Evolutionary conservation across 2,888 invertebrate species (phyloP).

Genomic region (Cheilosia urbana): DNA sequence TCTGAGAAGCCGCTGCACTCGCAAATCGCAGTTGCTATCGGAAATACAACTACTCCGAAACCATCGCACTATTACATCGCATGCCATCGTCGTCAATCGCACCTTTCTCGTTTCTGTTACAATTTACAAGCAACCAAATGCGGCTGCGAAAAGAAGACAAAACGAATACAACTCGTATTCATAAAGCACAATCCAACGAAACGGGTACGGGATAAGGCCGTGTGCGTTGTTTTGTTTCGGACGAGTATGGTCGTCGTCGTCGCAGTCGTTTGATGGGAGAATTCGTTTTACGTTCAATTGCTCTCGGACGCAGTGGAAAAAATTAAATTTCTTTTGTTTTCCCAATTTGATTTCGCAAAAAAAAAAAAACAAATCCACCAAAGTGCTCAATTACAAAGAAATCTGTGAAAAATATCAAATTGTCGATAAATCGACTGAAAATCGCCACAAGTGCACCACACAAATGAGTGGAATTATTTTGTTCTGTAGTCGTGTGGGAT

Average conservation of each 20-base stretch:
- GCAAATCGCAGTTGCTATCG: too few relatives aligned
- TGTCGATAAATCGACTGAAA: conserved; percentile 22
- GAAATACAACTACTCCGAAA: conserved; percentile 50
- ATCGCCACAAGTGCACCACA: conserved; percentile 27
- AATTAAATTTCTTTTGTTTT: conserved; percentile 33
- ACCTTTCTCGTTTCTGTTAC: conserved; percentile 37
- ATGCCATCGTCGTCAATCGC: conserved; percentile 12
- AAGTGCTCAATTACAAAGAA: conserved; percentile 38
- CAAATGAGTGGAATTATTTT: conserved; percentile 55
- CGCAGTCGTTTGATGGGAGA: conserved; percentile 61
- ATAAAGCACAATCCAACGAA: conserved; percentile 56
- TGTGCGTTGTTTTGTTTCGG: conserved; percentile 69
- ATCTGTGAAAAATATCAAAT: conserved; percentile 33
- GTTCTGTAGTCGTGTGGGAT: conserved; percentile 41
- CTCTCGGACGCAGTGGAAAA: conserved; percentile 50
- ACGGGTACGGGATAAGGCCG: conserved; percentile 58
- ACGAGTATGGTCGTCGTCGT: conserved; percentile 53
- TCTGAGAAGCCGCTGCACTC: conserved; percentile 3
- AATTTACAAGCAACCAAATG: not conserved
- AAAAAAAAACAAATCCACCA: conserved; percentile 28
- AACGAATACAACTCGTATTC: conserved; percentile 17
- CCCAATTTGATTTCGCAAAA: not conserved
- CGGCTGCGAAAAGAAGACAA: conserved; percentile 54
- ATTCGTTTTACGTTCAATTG: conserved; percentile 62
- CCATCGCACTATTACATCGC: conserved; percentile 20